These are phyloP conservation scores for Flexamia atlantica DNA, from an alignment of 2,888 invertebrate species.

Conservation along the genomic window DNA sequence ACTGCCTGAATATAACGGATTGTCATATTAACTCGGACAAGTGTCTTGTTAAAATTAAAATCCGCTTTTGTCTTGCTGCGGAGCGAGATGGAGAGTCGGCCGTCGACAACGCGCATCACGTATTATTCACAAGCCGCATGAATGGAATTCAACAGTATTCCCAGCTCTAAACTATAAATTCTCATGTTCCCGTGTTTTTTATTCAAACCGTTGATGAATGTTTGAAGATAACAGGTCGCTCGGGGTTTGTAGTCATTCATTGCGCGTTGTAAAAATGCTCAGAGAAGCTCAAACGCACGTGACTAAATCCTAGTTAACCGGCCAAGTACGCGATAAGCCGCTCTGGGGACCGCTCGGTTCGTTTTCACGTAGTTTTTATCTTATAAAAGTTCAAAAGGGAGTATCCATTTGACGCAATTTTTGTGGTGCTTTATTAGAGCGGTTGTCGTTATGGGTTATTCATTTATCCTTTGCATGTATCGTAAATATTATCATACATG, in stretches of 20 bases:
- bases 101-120: not conserved
- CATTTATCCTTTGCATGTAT: too few relatives aligned
- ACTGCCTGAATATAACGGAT: too few relatives aligned
- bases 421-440: too few relatives aligned
- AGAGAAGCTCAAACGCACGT: slow-evolving; percentile 14
- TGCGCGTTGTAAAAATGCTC: slow-evolving; percentile 1
- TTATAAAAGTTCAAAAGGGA: too few relatives aligned
- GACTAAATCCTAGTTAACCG: slow-evolving; percentile 23
- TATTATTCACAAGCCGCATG: slow-evolving; percentile 41
- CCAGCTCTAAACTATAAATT: slow-evolving; percentile 56
- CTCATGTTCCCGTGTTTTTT: slow-evolving; percentile 54
- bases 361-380: not conserved
- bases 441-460: too few relatives aligned
- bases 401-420: too few relatives aligned
- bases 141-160: slow-evolving; percentile 53
- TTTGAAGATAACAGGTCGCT: slow-evolving; percentile 58
- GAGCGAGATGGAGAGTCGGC: not conserved
- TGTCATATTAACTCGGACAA: not conserved
- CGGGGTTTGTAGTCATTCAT: slow-evolving; percentile 56
- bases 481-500: too few relatives aligned
- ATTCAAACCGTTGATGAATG: slow-evolving; percentile 58
- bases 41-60: slow-evolving; percentile 31
- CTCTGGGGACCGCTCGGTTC: not conserved
- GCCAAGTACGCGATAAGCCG: not conserved
- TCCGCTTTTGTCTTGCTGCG: slow-evolving; percentile 18